Conservation (phyloP, 1,140 invertebrate genomes). For the Aricia agestis region DNA sequence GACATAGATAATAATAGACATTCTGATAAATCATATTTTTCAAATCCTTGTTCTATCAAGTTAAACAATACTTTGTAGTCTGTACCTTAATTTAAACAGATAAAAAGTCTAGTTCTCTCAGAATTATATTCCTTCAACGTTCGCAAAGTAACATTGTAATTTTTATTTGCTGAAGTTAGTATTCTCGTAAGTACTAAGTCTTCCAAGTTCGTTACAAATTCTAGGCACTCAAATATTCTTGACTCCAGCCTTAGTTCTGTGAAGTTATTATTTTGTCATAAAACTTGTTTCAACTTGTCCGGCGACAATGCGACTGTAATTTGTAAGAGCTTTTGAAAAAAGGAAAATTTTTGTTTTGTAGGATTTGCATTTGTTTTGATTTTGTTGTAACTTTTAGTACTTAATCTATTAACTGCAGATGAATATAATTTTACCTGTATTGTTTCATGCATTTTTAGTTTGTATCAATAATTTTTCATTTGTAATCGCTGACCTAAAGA, state of each 20-base stretch:
- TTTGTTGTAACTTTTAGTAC: too few species aligned
- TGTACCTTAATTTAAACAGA: not conserved
- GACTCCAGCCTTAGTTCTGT: not conserved
- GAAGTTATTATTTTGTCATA: slow-evolving; percentile 3
- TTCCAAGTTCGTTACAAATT: not conserved
- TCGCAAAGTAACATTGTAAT: not conserved
- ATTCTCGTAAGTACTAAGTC: not conserved
- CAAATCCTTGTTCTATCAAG: too few species aligned
- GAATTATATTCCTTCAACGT: not conserved
- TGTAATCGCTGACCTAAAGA: not conserved
- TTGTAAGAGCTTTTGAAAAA: not conserved
- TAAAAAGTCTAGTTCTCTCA: not conserved
- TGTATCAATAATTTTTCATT: not conserved
- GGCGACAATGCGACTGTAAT: not conserved
- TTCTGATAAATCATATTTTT: too few species aligned
- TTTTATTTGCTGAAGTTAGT: not conserved
- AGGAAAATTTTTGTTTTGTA: not conserved
- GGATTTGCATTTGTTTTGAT: not conserved
- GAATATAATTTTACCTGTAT: too few species aligned
- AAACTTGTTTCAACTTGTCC: not conserved
- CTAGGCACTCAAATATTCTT: not conserved
- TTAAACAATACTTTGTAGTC: not conserved
- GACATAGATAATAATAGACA: too few species aligned
- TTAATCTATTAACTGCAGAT: too few species aligned
- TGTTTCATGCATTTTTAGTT: too few species aligned